Evolutionary conservation across 2,797 vertebrate genomes (phyloP).

Genomic region (Yasuhikotakia modesta): DNA sequence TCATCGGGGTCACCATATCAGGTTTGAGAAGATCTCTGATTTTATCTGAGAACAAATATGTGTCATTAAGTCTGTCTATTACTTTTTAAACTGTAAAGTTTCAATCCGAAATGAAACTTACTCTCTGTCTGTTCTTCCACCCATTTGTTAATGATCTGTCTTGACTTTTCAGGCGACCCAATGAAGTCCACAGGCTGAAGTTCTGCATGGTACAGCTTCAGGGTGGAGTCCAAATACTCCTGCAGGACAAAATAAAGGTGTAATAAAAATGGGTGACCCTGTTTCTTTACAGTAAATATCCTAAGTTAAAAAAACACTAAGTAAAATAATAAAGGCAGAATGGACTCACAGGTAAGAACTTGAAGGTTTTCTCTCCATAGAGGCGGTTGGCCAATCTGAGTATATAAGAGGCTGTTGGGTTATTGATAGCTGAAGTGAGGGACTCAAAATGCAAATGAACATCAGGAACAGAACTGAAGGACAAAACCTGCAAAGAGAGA

Average conservation of each 20-base stretch:
- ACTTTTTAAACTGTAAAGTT: not conserved
- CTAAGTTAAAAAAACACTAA: too few species aligned
- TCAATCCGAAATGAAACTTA: constrained; percentile 1
- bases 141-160: constrained; percentile 88
- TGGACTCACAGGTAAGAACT: constrained; percentile 78
- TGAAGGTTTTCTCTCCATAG: constrained; percentile 85
- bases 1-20: constrained; percentile 75
- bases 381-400: constrained; percentile 87
- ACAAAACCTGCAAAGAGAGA: constrained; percentile 64
- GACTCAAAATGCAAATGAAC: constrained; percentile 80
- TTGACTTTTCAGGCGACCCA: constrained; percentile 73
- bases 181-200: constrained; percentile 86
- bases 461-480: constrained; percentile 70
- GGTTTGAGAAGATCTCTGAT: constrained; percentile 84
- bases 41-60: constrained; percentile 80
- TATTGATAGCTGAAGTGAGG: constrained; percentile 81
- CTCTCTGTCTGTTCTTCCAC: constrained; percentile 84
- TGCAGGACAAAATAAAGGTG: constrained; percentile 69
- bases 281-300: too few species aligned
- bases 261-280: too few species aligned
- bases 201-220: constrained; percentile 84
- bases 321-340: too few species aligned
- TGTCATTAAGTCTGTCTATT: not conserved
- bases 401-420: constrained; percentile 75
- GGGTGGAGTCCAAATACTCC: constrained; percentile 81